Percentiles rank a stretch among this genome's conserved stretches.
Conservation (phyloP, 2,888 invertebrate species). For the Drosophila yooni region DNA sequence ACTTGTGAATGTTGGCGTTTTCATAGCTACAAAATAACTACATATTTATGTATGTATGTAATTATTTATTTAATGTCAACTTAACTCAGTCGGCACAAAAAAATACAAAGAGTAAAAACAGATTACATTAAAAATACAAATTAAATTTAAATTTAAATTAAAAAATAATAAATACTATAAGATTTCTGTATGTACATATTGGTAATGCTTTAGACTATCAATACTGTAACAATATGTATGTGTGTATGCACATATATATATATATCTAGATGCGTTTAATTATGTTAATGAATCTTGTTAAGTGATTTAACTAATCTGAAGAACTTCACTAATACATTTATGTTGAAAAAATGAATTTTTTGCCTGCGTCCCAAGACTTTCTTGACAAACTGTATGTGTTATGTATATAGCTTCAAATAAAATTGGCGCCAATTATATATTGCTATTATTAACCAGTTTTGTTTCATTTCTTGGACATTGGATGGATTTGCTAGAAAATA, state of each 20-base stretch:
- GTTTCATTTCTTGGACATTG: not conserved
- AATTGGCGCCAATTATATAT: not conserved
- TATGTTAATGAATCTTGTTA: not conserved
- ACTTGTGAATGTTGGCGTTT: slow-evolving; percentile 5
- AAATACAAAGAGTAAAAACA: not conserved
- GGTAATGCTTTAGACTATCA: not conserved
- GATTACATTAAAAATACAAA: no score
- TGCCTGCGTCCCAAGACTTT: not conserved
- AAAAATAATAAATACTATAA: not conserved
- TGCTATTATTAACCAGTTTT: not conserved
- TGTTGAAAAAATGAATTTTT: not conserved
- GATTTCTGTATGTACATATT: no score
- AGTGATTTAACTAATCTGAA: not conserved
- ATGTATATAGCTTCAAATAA: not conserved
- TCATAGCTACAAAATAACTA: slow-evolving; percentile 1
- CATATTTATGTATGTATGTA: slow-evolving; percentile 1
- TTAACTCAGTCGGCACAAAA: not conserved
- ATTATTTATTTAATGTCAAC: not conserved
- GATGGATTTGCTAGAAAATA: not conserved
- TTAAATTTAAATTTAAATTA: not conserved
- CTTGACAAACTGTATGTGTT: not conserved
- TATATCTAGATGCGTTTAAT: not conserved
- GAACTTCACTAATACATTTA: not conserved
- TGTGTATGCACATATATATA: not conserved
- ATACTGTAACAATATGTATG: not conserved